Evolutionary conservation across 2,113 vertebrate species (phyloP).

Genomic region (Leucosticte australis): DNA sequence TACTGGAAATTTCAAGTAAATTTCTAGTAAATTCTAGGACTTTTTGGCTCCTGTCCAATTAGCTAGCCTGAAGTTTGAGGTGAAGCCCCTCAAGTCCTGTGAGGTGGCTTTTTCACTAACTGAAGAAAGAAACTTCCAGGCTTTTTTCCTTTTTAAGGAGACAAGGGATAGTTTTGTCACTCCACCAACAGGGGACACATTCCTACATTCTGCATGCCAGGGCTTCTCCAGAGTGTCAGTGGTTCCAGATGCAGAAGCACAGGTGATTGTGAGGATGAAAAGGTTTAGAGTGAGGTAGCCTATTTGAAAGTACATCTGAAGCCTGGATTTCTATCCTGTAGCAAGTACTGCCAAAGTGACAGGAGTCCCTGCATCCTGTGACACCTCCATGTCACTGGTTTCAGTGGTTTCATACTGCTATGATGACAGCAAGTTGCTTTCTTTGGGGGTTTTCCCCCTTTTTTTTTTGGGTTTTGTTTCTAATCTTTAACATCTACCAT

Average conservation of each 20-base stretch:
- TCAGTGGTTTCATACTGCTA: neutral
- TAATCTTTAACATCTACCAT: neutral
- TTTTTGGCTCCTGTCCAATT: too few relatives aligned
- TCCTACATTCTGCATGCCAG: neutral
- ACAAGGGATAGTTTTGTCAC: too few relatives aligned
- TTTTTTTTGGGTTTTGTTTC: neutral
- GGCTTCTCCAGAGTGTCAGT: neutral
- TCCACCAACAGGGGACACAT: too few relatives aligned
- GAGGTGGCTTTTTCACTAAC: too few relatives aligned
- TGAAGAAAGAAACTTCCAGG: too few relatives aligned
- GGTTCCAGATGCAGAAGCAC: neutral
- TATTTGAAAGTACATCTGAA: neutral
- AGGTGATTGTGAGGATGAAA: neutral
- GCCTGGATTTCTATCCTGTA: neutral
- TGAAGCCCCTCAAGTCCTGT: too few relatives aligned
- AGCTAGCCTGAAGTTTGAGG: too few relatives aligned
- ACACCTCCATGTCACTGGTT: neutral
- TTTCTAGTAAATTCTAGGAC: too few relatives aligned
- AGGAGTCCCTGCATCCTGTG: neutral
- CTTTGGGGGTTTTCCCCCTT: rapidly evolving
- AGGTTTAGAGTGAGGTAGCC: neutral
- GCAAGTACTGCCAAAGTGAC: neutral
- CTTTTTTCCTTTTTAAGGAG: too few relatives aligned
- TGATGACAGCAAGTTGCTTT: neutral
- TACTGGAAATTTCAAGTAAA: too few relatives aligned